Evolutionary conservation across 2,797 vertebrate genomes (phyloP).

Genomic region (Gambelia wislizenii): DNA sequence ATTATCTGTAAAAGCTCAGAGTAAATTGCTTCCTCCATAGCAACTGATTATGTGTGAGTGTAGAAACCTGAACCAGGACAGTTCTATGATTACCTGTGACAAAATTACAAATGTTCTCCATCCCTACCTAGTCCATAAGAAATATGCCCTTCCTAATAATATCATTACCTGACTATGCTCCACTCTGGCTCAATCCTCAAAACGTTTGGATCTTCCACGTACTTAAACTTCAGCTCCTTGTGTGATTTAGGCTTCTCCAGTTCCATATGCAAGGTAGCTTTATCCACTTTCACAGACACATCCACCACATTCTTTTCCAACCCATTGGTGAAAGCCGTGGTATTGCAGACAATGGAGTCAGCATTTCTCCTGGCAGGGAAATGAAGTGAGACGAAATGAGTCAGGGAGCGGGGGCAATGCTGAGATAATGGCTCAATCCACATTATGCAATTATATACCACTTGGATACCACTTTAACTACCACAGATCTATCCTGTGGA

Average conservation of each 20-base stretch:
- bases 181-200: slow-evolving; percentile 95
- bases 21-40: too few relatives aligned
- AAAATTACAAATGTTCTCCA: background rate
- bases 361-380: slow-evolving; percentile 85
- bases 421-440: background rate
- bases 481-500: too few relatives aligned
- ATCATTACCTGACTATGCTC: slow-evolving; percentile 94
- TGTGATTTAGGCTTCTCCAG: slow-evolving; percentile 88
- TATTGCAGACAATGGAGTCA: slow-evolving; percentile 91
- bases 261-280: slow-evolving; percentile 90
- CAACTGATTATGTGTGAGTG: too few relatives aligned
- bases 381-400: background rate
- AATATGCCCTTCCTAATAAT: background rate
- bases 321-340: slow-evolving; percentile 87
- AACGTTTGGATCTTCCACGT: slow-evolving; percentile 94
- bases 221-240: slow-evolving; percentile 92
- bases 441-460: too few relatives aligned
- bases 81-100: background rate
- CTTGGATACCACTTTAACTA: too few relatives aligned
- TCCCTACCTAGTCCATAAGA: background rate
- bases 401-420: background rate
- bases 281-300: slow-evolving; percentile 93
- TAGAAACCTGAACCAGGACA: too few relatives aligned
- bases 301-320: slow-evolving; percentile 84
- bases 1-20: too few relatives aligned